These are phyloP conservation scores for Heteractis magnifica DNA, from an alignment of 92 coral and sea anemone species.

Conservation along the genomic window DNA sequence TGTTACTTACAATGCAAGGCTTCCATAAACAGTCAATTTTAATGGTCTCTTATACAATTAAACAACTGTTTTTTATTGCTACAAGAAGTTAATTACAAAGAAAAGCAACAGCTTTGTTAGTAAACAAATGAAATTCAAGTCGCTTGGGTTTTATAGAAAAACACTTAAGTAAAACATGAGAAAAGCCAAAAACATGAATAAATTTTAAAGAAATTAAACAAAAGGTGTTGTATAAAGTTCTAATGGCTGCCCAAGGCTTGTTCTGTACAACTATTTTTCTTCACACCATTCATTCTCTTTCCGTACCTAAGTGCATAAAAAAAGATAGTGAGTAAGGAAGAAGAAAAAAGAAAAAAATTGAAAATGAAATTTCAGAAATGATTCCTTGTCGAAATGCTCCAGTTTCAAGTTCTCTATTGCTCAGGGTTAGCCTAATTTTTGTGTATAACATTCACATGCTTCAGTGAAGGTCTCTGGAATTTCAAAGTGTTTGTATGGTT, in stretches of 20 bases:
- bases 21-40: neutral
- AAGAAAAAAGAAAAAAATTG: neutral
- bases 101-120: neutral
- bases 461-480: too few species aligned
- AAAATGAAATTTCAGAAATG: too few species aligned
- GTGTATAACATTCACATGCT: too few species aligned
- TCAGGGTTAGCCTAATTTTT: too few species aligned
- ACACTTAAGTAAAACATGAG: neutral
- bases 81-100: neutral
- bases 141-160: neutral
- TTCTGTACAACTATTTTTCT: slow-evolving; percentile 63
- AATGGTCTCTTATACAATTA: neutral
- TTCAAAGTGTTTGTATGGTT: too few species aligned
- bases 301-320: slow-evolving; percentile 68
- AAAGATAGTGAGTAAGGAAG: neutral
- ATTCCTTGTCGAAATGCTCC: too few species aligned
- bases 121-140: neutral
- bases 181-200: neutral
- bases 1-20: too few species aligned
- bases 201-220: neutral
- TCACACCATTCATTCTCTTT: slow-evolving; percentile 99
- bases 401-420: too few species aligned
- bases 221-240: neutral
- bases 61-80: neutral
- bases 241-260: neutral